Evolutionary conservation across 2,113 vertebrate species (phyloP), one percentile per base, ranked within the genome.

Genomic region (Poicephalus gulielmi): DNA sequence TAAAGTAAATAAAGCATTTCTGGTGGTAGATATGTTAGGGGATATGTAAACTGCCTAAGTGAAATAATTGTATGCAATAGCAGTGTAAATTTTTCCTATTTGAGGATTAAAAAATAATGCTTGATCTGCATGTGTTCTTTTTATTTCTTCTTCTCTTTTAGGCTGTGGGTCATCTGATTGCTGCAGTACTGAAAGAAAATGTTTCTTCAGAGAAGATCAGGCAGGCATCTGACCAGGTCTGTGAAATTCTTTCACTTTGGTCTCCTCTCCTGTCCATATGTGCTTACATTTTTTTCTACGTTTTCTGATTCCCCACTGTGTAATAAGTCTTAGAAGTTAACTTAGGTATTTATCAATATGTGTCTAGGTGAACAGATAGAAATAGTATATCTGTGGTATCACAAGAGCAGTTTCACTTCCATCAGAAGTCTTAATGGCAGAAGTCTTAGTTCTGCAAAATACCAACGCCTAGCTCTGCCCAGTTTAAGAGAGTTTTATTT

Each of bases 171-270:
- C 98, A 97, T 91, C 98, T 99, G 59, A 98, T 99, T 86, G 98
- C 98, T 96, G 98, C 98, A 49, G 97, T 99, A 67, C 91, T 99
- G 28, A 99, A 99, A 96, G 99, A 99, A 97, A 99, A 98, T 70
- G 92, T 83, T 17, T 95, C 94, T 78, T 98, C 98, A 9, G 98
- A 96, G 60, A 98, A 97, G 93, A 99, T 99, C 77, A 96, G 63
- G 6, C 98, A 98, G 50, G 97, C 98, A 1, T 98, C 98, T 92
- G 93, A 97, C 64, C 98, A 99, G 98, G 99, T 99, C 46, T 97
- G 97, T 97, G 41, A 10, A 23, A 14, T 92, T 94, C 39, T 64
- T 91, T 85, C 44, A 6, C 41, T 79, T 76, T 30, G 28, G 2
- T 85, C 49, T 71, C 13, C 17, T 91, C 3, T 94, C 28, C 17